Percentiles rank a stretch among this genome's conserved stretches.
These are phyloP conservation scores for Sylvilagus floridanus DNA, from an alignment of 2,797 vertebrate genomes.

Conservation along the genomic window DNA sequence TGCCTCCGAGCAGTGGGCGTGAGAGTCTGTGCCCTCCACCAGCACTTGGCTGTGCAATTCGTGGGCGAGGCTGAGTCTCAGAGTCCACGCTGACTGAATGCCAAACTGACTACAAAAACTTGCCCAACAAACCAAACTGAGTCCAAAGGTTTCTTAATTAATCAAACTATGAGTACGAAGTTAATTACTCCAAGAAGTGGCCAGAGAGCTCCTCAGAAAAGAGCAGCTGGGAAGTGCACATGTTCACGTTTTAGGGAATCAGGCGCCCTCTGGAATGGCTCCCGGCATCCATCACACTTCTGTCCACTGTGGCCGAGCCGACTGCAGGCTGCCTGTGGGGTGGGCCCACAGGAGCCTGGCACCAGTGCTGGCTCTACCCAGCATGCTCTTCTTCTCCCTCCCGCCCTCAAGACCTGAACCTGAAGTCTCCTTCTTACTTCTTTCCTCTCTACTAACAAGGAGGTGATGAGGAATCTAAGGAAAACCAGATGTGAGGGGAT, in stretches of 20 bases:
- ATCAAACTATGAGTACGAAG: conserved; percentile 55
- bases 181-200: conserved; percentile 52
- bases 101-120: conserved; percentile 28
- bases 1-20: background rate
- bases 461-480: conserved; percentile 3
- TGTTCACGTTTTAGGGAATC: background rate
- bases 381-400: background rate
- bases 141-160: conserved; percentile 69
- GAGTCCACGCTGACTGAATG: background rate
- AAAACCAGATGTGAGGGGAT: background rate
- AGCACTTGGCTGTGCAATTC: background rate
- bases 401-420: background rate
- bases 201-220: background rate
- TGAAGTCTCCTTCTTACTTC: conserved; percentile 10
- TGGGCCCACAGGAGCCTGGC: too few relatives aligned
- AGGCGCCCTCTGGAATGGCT: background rate
- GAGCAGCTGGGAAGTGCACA: background rate
- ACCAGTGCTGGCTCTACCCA: background rate
- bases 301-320: background rate
- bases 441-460: conserved; percentile 11
- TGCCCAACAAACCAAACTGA: conserved; percentile 47
- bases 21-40: background rate
- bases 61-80: background rate
- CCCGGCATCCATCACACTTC: background rate
- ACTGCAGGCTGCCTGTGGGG: background rate